A percentile compares a stretch with the other conserved stretches of the same genome.
phyloP scores from a whole-genome alignment of 2,797 vertebrate genomes.

The Lycodopsis pacificus region DNA sequence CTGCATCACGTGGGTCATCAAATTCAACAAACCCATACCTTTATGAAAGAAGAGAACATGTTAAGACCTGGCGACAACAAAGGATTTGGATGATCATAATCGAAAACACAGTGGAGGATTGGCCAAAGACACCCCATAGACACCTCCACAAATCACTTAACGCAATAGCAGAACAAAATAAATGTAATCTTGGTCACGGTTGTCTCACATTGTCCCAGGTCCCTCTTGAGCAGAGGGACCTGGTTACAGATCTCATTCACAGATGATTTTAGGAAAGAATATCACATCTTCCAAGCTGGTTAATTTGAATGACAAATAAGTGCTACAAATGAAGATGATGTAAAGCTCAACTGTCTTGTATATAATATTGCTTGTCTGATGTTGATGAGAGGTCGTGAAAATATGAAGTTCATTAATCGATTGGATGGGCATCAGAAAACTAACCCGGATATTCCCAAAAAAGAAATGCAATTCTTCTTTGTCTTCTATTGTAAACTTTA shows the following conservation, averaged over 20 bases:
- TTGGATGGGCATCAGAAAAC: background rate
- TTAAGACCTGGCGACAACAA: background rate
- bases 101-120: background rate
- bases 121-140: background rate
- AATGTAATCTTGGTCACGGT: background rate
- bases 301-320: background rate
- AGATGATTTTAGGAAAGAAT: background rate
- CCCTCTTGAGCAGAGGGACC: too few relatives aligned
- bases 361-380: background rate
- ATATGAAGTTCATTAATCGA: background rate
- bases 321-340: background rate
- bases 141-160: background rate
- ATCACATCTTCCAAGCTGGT: background rate
- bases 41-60: background rate
- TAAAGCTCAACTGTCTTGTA: background rate
- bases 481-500: background rate
- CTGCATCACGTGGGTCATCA: constrained; percentile 95
- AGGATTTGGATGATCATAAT: too few relatives aligned
- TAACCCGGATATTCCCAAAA: background rate
- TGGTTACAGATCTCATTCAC: background rate
- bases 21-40: constrained; percentile 99
- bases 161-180: background rate
- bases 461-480: background rate
- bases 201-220: too few relatives aligned
- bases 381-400: background rate